These are phyloP conservation scores for Redunca redunca DNA, from an alignment of 2,113 vertebrate species.

Conservation along the genomic window DNA sequence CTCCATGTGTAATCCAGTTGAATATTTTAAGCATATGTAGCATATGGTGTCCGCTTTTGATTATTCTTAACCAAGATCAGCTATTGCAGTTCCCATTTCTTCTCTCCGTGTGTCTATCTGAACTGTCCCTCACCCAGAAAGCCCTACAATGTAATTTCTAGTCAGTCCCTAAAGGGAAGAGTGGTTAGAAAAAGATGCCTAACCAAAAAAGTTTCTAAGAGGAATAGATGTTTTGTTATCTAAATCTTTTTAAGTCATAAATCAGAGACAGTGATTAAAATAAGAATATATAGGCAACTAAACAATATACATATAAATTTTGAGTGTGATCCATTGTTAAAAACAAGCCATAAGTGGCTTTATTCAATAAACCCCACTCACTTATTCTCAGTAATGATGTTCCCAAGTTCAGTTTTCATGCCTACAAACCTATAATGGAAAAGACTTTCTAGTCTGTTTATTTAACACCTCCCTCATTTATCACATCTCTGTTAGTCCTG, in stretches of 20 bases:
- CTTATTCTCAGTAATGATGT: neutral
- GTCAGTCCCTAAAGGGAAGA: neutral
- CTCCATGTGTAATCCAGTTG: neutral
- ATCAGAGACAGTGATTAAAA: neutral
- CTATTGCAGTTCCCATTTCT: neutral
- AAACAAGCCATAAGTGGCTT: conserved; percentile 14
- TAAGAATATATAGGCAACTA: neutral
- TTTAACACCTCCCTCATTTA: conserved; percentile 14
- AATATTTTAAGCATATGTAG: neutral
- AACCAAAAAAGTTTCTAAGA: neutral
- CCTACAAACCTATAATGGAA: neutral
- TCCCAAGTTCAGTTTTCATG: neutral
- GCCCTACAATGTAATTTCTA: neutral
- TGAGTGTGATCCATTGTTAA: neutral
- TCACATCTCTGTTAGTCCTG: neutral
- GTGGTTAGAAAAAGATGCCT: neutral
- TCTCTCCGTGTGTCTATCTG: neutral
- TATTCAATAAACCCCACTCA: neutral
- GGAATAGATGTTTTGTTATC: neutral
- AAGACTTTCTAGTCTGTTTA: conserved; percentile 36
- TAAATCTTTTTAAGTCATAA: neutral
- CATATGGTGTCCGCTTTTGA: neutral
- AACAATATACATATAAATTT: neutral
- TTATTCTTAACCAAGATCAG: neutral
- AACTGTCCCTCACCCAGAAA: neutral